phyloP scores from a whole-genome alignment of 2,888 invertebrate species.

The Caenorhabditis doughertyi region DNA sequence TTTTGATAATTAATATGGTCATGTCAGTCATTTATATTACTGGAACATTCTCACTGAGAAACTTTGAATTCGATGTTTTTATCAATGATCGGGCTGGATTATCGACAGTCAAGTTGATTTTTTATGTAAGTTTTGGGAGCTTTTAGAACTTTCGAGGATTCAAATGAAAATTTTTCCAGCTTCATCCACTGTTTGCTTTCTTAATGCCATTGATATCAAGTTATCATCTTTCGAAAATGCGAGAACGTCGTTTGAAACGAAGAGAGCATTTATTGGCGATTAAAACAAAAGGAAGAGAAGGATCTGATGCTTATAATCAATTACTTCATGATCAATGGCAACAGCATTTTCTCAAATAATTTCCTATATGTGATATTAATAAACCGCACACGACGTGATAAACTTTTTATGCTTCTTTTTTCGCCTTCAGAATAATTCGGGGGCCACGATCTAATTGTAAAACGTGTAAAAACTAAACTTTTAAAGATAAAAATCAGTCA shows the following conservation, averaged over 20 bases:
- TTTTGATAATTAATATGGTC: slow-evolving; percentile 48
- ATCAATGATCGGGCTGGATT: slow-evolving; percentile 17
- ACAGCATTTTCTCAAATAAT: slow-evolving; percentile 45
- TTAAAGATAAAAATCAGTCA: no score
- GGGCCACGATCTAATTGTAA: no score
- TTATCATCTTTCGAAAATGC: slow-evolving; percentile 53
- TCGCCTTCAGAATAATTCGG: no score
- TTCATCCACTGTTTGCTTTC: slow-evolving; percentile 59
- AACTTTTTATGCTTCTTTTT: no score
- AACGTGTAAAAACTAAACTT: no score
- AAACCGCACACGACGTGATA: no score
- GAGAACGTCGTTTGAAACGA: slow-evolving; percentile 40
- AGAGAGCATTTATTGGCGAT: slow-evolving; percentile 47
- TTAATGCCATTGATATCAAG: slow-evolving; percentile 55
- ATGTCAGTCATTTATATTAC: slow-evolving; percentile 38
- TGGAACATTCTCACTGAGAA: slow-evolving; percentile 45
- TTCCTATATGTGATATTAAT: neutral
- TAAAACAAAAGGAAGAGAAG: slow-evolving; percentile 62
- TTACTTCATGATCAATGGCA: slow-evolving; percentile 60
- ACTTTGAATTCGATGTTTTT: slow-evolving; percentile 53
- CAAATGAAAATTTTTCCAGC: slow-evolving; percentile 14
- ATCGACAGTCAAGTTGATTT: slow-evolving; percentile 49
- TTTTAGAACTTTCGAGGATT: neutral
- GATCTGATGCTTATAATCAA: slow-evolving; percentile 61
- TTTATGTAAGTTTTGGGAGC: slow-evolving; percentile 47